phyloP scores from a whole-genome alignment of 2,113 vertebrate genomes.

The Syrrhaptes paradoxus region DNA sequence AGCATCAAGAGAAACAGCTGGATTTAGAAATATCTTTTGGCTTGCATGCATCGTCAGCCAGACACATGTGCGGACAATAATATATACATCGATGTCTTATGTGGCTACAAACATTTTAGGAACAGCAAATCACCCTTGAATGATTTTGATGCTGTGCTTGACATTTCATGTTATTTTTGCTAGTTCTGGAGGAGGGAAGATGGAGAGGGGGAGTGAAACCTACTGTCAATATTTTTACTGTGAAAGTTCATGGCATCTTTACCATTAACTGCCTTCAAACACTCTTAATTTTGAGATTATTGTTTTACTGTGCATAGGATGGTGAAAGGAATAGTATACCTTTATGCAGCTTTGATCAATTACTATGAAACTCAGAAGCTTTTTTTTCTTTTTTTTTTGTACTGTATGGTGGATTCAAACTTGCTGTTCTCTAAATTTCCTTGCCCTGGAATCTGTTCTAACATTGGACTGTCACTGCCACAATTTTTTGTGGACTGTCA shows the following conservation, averaged over 20 bases:
- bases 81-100: neutral
- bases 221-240: conserved; percentile 41
- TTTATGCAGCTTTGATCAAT: neutral
- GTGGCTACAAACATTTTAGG: conserved; percentile 14
- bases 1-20: neutral
- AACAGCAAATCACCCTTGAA: conserved; percentile 14
- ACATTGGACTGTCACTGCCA: neutral
- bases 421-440: neutral
- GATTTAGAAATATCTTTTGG: neutral
- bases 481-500: neutral
- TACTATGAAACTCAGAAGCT: neutral
- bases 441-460: neutral
- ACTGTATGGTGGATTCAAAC: neutral
- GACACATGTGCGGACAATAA: neutral
- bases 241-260: neutral
- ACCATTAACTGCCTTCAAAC: neutral
- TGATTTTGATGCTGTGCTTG: conserved; percentile 27
- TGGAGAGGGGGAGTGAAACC: conserved; percentile 25
- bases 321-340: neutral
- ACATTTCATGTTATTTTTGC: conserved; percentile 33
- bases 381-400: neutral
- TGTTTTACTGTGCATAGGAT: neutral
- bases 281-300: neutral
- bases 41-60: neutral
- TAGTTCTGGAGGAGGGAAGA: conserved; percentile 2